These are phyloP conservation scores for Dryas iulia DNA, from an alignment of 1,140 invertebrate species.

Conservation along the genomic window DNA sequence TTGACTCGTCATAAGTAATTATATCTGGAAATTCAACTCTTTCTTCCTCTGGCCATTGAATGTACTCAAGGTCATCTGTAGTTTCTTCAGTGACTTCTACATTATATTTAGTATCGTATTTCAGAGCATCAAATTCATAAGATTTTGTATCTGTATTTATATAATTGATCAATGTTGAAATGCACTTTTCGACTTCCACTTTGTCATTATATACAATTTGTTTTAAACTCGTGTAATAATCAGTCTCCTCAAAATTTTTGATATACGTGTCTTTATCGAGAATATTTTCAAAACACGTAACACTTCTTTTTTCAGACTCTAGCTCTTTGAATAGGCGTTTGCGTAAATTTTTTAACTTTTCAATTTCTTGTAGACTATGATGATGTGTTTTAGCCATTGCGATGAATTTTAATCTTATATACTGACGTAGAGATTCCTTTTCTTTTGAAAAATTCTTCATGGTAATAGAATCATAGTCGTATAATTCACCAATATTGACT, in stretches of 20 bases:
- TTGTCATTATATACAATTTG: constrained; percentile 15
- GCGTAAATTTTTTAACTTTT: constrained; percentile 37
- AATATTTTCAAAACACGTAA: background rate
- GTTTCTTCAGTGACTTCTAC: background rate
- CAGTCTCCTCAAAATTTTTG: background rate
- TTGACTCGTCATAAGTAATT: background rate
- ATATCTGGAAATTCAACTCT: constrained; percentile 23
- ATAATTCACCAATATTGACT: constrained; percentile 35
- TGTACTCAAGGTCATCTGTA: background rate
- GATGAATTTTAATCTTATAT: constrained; percentile 41
- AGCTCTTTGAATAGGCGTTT: constrained; percentile 33
- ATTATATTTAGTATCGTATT: constrained; percentile 25
- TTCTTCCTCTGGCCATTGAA: constrained; percentile 27
- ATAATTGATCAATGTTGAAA: constrained; percentile 44
- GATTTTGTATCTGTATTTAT: constrained; percentile 37
- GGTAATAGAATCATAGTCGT: constrained; percentile 36
- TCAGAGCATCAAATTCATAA: constrained; percentile 39
- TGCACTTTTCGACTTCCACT: constrained; percentile 37
- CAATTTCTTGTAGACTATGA: constrained; percentile 34
- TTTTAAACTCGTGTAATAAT: background rate
- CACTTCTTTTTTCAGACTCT: constrained; percentile 6
- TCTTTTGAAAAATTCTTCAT: constrained; percentile 34
- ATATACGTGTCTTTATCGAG: background rate
- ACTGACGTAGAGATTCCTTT: constrained; percentile 36
- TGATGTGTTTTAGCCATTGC: constrained; percentile 25